Percentiles rank a stretch among this genome's conserved stretches.
phyloP scores from a whole-genome alignment of 2,113 vertebrate genomes.

The Ameiurus melas region DNA sequence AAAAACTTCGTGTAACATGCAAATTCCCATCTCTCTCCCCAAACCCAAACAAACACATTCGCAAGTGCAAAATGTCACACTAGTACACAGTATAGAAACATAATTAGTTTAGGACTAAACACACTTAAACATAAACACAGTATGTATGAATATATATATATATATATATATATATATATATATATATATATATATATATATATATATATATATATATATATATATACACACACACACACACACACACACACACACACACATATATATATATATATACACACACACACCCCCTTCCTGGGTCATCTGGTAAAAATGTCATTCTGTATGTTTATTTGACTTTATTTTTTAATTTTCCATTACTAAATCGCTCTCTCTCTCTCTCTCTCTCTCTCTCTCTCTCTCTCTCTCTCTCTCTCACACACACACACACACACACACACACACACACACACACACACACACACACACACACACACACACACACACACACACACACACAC shows the following conservation, averaged over 20 bases:
- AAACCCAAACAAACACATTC: neutral
- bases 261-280: conserved; percentile 5
- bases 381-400: no score
- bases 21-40: neutral
- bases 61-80: conserved; percentile 20
- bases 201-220: no score
- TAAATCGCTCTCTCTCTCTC: neutral
- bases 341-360: neutral
- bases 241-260: no score
- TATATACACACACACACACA: no score
- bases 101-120: neutral
- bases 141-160: neutral
- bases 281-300: neutral
- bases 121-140: neutral
- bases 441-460: no score
- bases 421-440: no score
- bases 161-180: no score
- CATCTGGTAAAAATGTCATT: conserved; percentile 3
- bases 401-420: no score
- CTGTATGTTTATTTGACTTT: neutral
- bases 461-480: no score
- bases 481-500: no score
- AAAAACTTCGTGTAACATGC: neutral
- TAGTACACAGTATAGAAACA: neutral
- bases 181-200: no score